Percentiles rank a stretch among this genome's conserved stretches.
phyloP scores from a whole-genome alignment of 1,140 invertebrate species.

The Trichogramma pretiosum region DNA sequence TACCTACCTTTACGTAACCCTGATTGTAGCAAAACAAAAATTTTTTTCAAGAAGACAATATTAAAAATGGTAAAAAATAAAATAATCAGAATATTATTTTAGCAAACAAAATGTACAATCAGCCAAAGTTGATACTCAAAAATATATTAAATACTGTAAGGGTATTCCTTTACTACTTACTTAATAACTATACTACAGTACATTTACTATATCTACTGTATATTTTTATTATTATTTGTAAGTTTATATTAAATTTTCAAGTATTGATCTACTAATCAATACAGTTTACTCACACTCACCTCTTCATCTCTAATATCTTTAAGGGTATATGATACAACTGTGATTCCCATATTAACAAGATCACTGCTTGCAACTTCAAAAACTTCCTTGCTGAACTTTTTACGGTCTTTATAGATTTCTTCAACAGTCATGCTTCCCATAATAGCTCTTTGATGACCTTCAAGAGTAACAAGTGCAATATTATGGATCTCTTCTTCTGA shows the following conservation, averaged over 20 bases:
- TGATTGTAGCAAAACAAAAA: no score
- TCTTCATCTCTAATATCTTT: conserved; percentile 97
- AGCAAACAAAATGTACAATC: no score
- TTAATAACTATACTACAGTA: no score
- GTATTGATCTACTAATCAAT: conserved; percentile 1
- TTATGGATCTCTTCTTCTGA: conserved; percentile 80
- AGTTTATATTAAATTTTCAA: conserved; percentile 1
- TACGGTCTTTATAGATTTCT: conserved; percentile 97
- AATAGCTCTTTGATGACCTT: conserved; percentile 95
- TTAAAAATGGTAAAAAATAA: no score
- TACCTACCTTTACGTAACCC: no score
- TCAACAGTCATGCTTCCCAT: conserved; percentile 99
- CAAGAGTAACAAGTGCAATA: conserved; percentile 89
- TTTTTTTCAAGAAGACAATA: no score
- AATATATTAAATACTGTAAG: no score
- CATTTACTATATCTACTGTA: no score
- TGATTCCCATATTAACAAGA: conserved; percentile 96
- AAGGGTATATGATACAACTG: conserved; percentile 93
- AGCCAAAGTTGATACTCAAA: no score
- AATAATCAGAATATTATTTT: no score
- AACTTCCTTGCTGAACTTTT: conserved; percentile 97
- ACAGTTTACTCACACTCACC: conserved; percentile 52
- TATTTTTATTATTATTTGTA: background rate
- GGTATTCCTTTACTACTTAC: no score
- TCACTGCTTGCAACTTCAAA: conserved; percentile 92